Evolutionary conservation across 2,113 vertebrate genomes (phyloP).

Genomic region (Forbesichthys papilliferus): DNA sequence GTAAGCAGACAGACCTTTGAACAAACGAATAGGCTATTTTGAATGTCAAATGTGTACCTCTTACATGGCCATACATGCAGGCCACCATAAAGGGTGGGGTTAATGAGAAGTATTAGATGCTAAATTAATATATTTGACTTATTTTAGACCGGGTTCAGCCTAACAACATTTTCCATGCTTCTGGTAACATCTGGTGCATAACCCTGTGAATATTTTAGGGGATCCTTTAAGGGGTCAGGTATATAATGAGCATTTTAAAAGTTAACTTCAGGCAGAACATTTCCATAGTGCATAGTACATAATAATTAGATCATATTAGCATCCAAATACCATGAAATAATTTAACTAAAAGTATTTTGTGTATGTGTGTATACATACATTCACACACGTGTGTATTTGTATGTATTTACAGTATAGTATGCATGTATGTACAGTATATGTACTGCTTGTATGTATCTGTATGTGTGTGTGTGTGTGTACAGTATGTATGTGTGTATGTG

Average conservation of each 20-base stretch:
- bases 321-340: too few species aligned
- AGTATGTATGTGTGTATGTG: background rate
- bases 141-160: slow-evolving; percentile 22
- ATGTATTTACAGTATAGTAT: too few species aligned
- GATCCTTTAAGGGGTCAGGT: too few species aligned
- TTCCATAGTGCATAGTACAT: background rate
- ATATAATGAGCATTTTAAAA: too few species aligned
- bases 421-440: background rate
- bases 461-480: background rate
- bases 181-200: slow-evolving; percentile 5
- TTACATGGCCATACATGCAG: background rate
- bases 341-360: too few species aligned
- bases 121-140: slow-evolving; percentile 9
- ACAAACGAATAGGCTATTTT: slow-evolving; percentile 34
- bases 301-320: background rate
- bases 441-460: background rate
- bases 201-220: background rate
- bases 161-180: slow-evolving; percentile 27
- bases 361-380: background rate
- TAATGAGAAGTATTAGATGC: slow-evolving; percentile 26
- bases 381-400: background rate
- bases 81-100: background rate
- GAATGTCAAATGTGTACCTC: slow-evolving; percentile 28
- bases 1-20: slow-evolving; percentile 24
- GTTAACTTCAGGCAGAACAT: too few species aligned